Evolutionary conservation across 2,888 invertebrate species (phyloP).

Genomic region (Lepidonotus clava): DNA sequence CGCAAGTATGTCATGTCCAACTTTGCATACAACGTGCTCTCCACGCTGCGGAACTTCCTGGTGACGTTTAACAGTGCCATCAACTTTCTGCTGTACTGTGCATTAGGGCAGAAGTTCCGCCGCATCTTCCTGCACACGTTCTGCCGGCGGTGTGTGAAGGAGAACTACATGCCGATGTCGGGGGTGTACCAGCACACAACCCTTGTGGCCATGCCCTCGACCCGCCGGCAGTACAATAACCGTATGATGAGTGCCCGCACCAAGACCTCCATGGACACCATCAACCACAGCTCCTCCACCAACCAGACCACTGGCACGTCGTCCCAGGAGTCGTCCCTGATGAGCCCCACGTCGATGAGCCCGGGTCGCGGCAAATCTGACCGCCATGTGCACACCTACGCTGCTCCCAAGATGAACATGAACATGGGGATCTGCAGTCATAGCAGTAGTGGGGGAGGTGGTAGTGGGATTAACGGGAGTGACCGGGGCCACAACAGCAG

Average conservation of each 20-base stretch:
- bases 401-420: conserved; percentile 48
- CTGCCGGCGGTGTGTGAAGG: conserved; percentile 68
- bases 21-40: conserved; percentile 82
- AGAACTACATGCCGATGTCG: conserved; percentile 62
- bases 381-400: conserved; percentile 55
- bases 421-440: not conserved
- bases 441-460: not conserved
- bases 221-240: conserved; percentile 32
- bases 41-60: conserved; percentile 86
- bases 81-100: conserved; percentile 98
- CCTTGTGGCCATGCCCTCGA: not conserved
- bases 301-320: conserved; percentile 43
- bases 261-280: conserved; percentile 49
- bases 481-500: not conserved
- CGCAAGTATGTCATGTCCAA: conserved; percentile 82
- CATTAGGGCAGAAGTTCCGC: conserved; percentile 97
- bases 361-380: conserved; percentile 24
- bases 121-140: conserved; percentile 77
- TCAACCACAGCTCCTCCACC: conserved; percentile 47
- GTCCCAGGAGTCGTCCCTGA: conserved; percentile 46
- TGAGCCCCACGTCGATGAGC: conserved; percentile 36
- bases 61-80: conserved; percentile 98
- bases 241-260: not conserved
- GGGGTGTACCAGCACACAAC: conserved; percentile 59
- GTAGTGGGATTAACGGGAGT: not conserved